Base-by-base conservation (phyloP, 1,140 invertebrate species). In the Drosophila kanapiae region DNA sequence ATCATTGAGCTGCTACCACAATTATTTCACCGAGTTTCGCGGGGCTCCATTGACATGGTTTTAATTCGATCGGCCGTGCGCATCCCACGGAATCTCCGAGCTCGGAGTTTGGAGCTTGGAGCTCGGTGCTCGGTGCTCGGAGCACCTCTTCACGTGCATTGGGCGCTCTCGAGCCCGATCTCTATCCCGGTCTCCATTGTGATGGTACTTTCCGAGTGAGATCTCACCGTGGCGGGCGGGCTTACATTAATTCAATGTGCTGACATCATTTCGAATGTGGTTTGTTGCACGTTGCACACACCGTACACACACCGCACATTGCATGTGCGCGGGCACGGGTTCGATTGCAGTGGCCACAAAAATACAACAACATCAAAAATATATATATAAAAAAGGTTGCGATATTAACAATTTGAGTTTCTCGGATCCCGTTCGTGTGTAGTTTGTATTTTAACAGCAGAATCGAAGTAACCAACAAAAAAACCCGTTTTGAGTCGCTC, bases 11-110 rank as follows among this genome's bases (percentile, higher is more conserved):
- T 37, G 37, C 53, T 42, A 48, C 83, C 77, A 69, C 84, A 87
- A 84, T 78, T 88, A 84, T 84, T 88, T 90, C 86, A 70, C 65
- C 71, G 78, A 90, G 82, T 90, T 90, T 90, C 86, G 80, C 85
- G 90, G 81, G 47, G 75, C 78, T 87, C 42, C 51, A 65, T 76
- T 91, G 85, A 90, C 85, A 90, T 74, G 85, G 85, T 90, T 90
- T 90, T 85, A 29, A 72, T 90, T 90, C 76, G 51, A 59, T 71
- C 69, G 67, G 10, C 67, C 45, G 68, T 72, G 69, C 68, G 78
- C 85, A 78, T 88, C 80, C 82, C 70, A 80, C 80, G 82, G 60
- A 87, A 60, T 70, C 61, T 42, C 49, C 14, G 58, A 63, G 63
- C 54, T 49, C 5, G 10, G 10, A 8, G 29, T 8, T 14, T 60